Evolutionary conservation across 2,113 vertebrate genomes (phyloP), one percentile per base, ranked within the genome.

Genomic region (Pseudopipra pipra): DNA sequence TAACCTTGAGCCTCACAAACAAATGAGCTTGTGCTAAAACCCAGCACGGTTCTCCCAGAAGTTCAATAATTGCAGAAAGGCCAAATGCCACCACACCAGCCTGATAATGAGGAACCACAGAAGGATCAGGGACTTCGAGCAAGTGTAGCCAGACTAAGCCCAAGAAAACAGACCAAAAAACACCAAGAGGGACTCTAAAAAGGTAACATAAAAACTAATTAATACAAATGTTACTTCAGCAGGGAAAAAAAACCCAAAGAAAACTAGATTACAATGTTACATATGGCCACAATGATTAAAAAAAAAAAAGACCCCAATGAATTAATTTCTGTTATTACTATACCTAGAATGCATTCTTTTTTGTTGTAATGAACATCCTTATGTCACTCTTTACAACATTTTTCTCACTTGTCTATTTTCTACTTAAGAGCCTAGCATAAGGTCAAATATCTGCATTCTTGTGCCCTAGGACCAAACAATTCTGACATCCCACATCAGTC

Each of bases 11-110:
- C 24, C 97, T 98, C 51, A 99, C 97, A 85, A 99, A 99, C 98
- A 99, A 99, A 96, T 99, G 99, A 77, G 98, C 98, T 90, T 99
- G 99, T 85, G 99, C 99, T 97, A 99, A 98, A 82, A 99, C 98
- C 99, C 99, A 99, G 72, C 99, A 97, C 0, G 99, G 99, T 91
- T 99, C 99, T 51, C 98, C 98, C 44, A 99, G 97, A 80, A 99
- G 98, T 95, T 99, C 99, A 93, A 99, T 97, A 71, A 99, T 89
- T 16, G 99, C 99, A 11, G 99, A 98, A 75, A 99, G 87, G 58
- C 98, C 98, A 94, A 99, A 99, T 52, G 99, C 59, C 87, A 98
- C 95, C 76, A 99, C 99, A 75, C 98, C 99, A 35, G 98, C 95
- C 80, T 97, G 96, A 75, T 99, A 99, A 95, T 99, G 97, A 51